Evolutionary conservation across 2,113 vertebrate species (phyloP), one percentile per base, ranked within the genome.

Genomic region (Tringa solitaria): DNA sequence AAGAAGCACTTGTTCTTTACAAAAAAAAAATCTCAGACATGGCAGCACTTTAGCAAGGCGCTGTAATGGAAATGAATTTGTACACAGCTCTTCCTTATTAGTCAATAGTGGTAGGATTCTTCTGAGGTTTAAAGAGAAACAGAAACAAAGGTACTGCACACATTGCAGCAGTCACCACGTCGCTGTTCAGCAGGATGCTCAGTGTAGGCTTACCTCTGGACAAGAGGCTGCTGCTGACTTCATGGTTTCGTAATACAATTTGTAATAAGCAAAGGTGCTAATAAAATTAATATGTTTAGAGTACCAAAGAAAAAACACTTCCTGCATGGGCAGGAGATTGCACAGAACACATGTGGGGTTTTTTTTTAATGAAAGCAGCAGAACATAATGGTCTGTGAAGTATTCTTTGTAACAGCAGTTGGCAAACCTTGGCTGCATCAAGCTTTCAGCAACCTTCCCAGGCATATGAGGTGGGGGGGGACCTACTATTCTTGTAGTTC

Each of bases 1-100:
- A 98, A 98, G 95, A 97, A 98, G 94, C 86, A 97, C 96, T 97
- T 92, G 89, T 93, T 96, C 91, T 96, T 97, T 95, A 96, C 85
- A 95, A 97, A 97, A 97, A 95, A 76, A 61, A n/a, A n/a, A n/a
- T 41, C 72, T 94, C 13, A 78, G 94, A 84, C 84, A 59, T 79
- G 72, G 92, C 84, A 96, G 87, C 91, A 93, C 89, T 93, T 97
- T 80, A 96, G 83, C 57, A 75, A 97, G 96, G 94, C 69, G 92
- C 96, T 95, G 96, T 89, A 89, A 95, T 68, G 78, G 79, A 94
- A 89, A 87, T 92, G 67, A 37, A 32, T 89, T 90, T 96, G 86
- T 96, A 96, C 96, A 96, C 33, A 95, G 91, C 92, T 97, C 94
- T 97, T 96, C 96, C 84, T 26, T 41, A 33, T 75, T 84, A 72